Percentiles rank a stretch among this genome's conserved stretches.
Evolutionary conservation across 1,140 invertebrate species (phyloP).

Genomic region (Cecropterus lyciades): DNA sequence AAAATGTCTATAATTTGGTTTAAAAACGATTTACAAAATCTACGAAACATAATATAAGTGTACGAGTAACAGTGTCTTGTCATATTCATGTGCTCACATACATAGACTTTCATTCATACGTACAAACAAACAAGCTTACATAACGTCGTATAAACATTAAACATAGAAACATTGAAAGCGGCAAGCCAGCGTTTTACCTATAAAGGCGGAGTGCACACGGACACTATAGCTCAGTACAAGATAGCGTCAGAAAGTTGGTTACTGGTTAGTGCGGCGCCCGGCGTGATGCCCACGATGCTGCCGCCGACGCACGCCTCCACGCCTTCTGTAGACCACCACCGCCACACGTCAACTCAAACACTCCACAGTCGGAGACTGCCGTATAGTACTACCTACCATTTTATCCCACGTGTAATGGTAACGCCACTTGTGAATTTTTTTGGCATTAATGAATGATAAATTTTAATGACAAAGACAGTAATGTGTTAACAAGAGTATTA

Average conservation of each 20-base stretch:
- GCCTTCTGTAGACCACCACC: slow-evolving; percentile 81
- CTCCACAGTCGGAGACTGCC: slow-evolving; percentile 9
- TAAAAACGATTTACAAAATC: no score
- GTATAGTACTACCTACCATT: background rate
- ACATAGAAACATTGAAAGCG: slow-evolving; percentile 49
- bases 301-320: slow-evolving; percentile 84
- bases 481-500: no score
- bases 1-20: no score
- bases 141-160: slow-evolving; percentile 24
- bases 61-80: no score
- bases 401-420: background rate
- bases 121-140: background rate
- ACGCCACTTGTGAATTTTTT: background rate
- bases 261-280: slow-evolving; percentile 84
- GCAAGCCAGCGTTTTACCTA: slow-evolving; percentile 70
- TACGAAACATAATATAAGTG: no score
- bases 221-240: slow-evolving; percentile 71
- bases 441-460: no score
- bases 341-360: slow-evolving; percentile 39
- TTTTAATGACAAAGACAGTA: no score
- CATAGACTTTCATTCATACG: no score
- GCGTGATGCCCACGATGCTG: slow-evolving; percentile 84
- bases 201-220: slow-evolving; percentile 55
- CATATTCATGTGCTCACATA: no score
- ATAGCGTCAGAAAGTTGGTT: slow-evolving; percentile 82